Evolutionary conservation across 37 sponge, comb jelly and placozoan species (phyloP).

Genomic region (Haliclona indistincta): DNA sequence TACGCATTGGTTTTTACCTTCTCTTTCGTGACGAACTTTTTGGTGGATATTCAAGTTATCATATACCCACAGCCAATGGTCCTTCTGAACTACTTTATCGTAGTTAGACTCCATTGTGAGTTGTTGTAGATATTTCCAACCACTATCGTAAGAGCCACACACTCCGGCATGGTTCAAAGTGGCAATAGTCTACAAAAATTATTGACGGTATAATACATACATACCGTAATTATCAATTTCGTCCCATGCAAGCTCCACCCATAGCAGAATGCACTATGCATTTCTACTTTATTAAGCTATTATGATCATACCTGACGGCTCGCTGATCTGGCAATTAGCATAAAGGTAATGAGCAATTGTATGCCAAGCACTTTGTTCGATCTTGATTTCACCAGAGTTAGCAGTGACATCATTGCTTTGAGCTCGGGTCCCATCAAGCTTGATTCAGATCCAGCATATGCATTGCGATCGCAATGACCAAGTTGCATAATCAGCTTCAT

Average conservation of each 20-base stretch:
- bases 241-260: too few relatives aligned
- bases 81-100: neutral
- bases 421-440: too few relatives aligned
- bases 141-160: too few relatives aligned
- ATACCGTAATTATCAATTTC: too few relatives aligned
- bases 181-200: neutral
- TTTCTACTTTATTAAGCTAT: too few relatives aligned
- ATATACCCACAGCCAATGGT: too few relatives aligned
- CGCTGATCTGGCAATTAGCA: constrained; percentile 37
- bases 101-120: neutral
- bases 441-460: neutral
- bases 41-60: neutral
- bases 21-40: neutral
- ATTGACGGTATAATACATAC: too few relatives aligned
- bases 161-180: neutral
- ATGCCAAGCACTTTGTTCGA: constrained; percentile 11
- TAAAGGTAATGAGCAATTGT: constrained; percentile 13
- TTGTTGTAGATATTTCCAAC: too few relatives aligned
- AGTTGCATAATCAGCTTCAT: neutral
- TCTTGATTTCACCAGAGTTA: constrained; percentile 3
- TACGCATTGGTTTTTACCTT: too few relatives aligned
- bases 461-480: neutral
- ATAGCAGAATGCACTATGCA: too few relatives aligned
- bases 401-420: neutral
- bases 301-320: constrained; percentile 9